Base-by-base conservation (phyloP, 2,113 vertebrate species). In the Camarhynchus parvulus region DNA sequence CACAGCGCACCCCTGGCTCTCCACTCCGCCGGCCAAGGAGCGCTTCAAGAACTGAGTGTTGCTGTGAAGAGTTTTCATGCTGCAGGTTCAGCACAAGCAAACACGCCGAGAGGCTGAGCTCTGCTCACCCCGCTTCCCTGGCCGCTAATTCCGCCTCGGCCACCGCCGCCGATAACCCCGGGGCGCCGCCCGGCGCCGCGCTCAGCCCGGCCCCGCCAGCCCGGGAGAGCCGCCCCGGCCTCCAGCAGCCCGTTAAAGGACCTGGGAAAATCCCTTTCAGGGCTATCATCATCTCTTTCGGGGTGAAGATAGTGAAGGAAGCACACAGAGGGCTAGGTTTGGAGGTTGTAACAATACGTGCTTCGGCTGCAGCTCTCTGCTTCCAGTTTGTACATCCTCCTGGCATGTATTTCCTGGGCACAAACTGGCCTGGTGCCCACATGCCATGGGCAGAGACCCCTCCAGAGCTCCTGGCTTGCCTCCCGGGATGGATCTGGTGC, bases 21-120 rank as follows among this genome's bases (percentile, higher is more conserved):
- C 9, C 79, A 74, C 52, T 75, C 67, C 8, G 42, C 88, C 42
- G 37, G 92, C 85, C 89, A 47, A 49, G 87, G 90, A 42, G 50
- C 88, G 87, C 94, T 95, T 62, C 86, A 72, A 33, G 85, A 4
- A 4, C 84, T 92, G 92, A 96, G 90, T 94, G 95, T 77, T 96
- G 95, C 59, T 97, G 93, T 97, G 92, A 94, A 61, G 94, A 92
- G 94, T 42, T 68, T 92, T 92, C 90, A 42, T 58, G 89, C 89
- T 27, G 35, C 85, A 69, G 83, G 89, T 94, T 96, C 93, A 89
- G 94, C 75, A 42, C 78, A 69, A 96, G 94, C 94, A 96, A 97
- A 96, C 92, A 91, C 23, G 91, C 83, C 89, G 76, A 89, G 81
- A 44, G 22, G 88, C 83, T 69, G 75, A 77, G 87, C 55, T 50